Evolutionary conservation across 2,797 vertebrate genomes (phyloP).

Genomic region (Oreortyx pictus): DNA sequence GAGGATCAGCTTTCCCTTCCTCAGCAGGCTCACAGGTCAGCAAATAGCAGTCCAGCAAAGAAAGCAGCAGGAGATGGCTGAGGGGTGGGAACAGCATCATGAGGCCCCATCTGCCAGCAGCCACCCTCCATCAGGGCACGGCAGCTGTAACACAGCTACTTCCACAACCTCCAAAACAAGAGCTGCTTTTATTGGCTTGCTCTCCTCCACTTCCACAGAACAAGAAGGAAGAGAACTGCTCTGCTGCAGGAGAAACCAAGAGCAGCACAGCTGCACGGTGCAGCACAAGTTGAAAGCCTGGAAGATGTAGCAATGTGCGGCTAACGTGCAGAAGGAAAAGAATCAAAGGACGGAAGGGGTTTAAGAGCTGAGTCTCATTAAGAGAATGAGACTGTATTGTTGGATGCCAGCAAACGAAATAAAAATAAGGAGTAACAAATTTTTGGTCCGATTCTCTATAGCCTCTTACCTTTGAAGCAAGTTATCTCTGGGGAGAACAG

Average conservation of each 20-base stretch:
- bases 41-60: background rate
- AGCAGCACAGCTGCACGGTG: background rate
- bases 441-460: background rate
- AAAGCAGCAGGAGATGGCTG: background rate
- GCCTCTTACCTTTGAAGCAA: background rate
- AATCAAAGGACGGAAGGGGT: background rate
- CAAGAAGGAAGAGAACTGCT: background rate
- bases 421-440: background rate
- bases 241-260: background rate
- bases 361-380: background rate
- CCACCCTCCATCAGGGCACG: background rate
- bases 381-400: background rate
- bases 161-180: background rate
- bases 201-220: background rate
- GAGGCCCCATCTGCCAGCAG: conserved; percentile 25
- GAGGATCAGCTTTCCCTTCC: background rate
- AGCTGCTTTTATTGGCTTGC: background rate
- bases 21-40: background rate
- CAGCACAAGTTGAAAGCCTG: background rate
- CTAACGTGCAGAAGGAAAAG: background rate
- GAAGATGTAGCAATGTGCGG: background rate
- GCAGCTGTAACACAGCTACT: background rate
- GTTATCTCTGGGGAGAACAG: background rate
- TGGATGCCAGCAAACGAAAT: background rate
- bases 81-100: background rate